Conservation (phyloP, 2,113 vertebrate genomes). For the Pelodiscus sinensis region DNA sequence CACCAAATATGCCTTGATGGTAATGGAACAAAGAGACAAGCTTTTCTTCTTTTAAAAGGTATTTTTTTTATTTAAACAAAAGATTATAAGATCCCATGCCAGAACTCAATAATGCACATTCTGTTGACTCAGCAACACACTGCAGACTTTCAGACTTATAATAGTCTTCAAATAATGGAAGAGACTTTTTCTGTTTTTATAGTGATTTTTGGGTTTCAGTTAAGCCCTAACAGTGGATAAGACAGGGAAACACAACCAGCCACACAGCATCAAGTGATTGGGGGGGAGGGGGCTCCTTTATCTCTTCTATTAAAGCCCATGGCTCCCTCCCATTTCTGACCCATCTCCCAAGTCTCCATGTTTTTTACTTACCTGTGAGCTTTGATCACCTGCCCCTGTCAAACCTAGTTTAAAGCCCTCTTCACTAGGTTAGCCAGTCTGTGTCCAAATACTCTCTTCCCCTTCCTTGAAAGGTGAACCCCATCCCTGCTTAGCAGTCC, state of each 20-base stretch:
- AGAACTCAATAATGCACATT: background rate
- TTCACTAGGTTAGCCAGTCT: too few relatives aligned
- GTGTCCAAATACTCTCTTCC: too few relatives aligned
- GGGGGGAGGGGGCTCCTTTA: too few relatives aligned
- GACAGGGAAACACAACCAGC: background rate
- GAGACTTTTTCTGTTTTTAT: accelerated
- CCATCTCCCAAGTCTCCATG: too few relatives aligned
- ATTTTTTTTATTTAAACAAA: background rate
- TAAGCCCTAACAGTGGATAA: background rate
- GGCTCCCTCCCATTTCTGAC: too few relatives aligned
- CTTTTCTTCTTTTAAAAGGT: background rate
- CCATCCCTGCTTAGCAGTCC: too few relatives aligned
- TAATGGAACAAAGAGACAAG: background rate
- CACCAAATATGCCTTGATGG: background rate
- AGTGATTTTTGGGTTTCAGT: background rate
- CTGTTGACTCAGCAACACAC: background rate
- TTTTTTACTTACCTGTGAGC: too few relatives aligned
- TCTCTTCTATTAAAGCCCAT: too few relatives aligned
- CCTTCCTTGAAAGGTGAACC: too few relatives aligned
- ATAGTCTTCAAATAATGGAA: background rate
- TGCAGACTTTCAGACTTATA: too few relatives aligned
- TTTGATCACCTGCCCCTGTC: too few relatives aligned
- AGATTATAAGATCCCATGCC: background rate
- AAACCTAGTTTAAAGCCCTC: too few relatives aligned
- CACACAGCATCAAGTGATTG: background rate